Evolutionary conservation across 2,888 invertebrate species (phyloP), one percentile per base, ranked within the genome.

Genomic region (Lapara coniferarum): DNA sequence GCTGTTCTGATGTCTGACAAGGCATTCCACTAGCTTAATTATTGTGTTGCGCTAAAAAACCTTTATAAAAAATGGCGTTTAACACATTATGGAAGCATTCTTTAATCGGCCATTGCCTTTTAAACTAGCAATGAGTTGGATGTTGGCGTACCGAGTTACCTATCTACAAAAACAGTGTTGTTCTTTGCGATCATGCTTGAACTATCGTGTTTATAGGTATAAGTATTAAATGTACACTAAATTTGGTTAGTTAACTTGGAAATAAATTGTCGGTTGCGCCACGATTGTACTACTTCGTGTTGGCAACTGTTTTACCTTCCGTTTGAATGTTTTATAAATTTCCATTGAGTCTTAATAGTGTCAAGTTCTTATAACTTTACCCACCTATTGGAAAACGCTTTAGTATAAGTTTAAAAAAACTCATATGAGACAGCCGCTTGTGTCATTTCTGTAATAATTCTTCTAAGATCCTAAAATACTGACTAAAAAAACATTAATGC

Each of bases 171-270:
- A 63, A 63, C n/a, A 63, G 49, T 25, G 49, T 13, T 78, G 67
- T 70, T 78, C 78, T 74, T 72, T 75, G 75, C 12, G 67, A 46
- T 67, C 13, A 46, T 52, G 66, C 66, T 68, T 71, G 70, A 72
- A 71, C 44, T 66, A 71, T 71, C 57, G 69, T 71, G 69, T 25
- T 25, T 69, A 68, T 71, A 70, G 67, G 68, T 59, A 70, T 72
- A 71, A 71, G 67, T 72, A 71, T 72, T 71, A 76, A 77, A 75
- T 77, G 70, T 73, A 69, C 67, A 74, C 75, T 75, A 78, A 78
- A 78, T 75, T 78, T 71, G 74, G 75, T 74, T 72, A 73, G 72
- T 74, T 71, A 67, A 53, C 52, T 68, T 52, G 44, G 30, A 68
- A 49, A 30, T 66, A 51, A 66, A 63, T 63, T 53, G 66, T 53